Evolutionary conservation across 2,113 vertebrate genomes (phyloP).

Genomic region (Callaeas wilsoni): DNA sequence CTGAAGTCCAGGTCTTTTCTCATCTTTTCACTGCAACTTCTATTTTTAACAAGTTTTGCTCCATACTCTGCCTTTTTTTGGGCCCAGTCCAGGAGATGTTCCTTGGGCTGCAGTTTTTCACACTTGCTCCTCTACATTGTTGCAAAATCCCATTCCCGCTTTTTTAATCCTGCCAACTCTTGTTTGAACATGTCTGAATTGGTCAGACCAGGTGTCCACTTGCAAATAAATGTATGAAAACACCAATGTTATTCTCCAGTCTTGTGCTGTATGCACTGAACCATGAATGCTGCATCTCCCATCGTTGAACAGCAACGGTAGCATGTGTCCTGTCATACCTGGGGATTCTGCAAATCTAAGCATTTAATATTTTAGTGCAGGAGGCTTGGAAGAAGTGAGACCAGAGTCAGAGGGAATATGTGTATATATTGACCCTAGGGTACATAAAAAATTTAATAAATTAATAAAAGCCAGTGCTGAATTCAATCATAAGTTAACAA

Average conservation of each 20-base stretch:
- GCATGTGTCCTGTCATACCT: not conserved
- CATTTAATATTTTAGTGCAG: not conserved
- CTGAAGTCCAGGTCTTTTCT: not conserved
- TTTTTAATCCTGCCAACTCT: not conserved
- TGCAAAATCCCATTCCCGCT: not conserved
- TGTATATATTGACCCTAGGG: not conserved
- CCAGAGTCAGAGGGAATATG: not conserved
- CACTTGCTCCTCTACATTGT: not conserved
- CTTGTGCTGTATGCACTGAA: rapidly evolving
- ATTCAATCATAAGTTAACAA: not conserved
- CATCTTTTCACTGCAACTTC: not conserved
- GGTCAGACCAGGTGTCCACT: not conserved
- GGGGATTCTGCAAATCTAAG: not conserved
- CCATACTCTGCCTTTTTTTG: not conserved
- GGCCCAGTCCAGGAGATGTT: not conserved
- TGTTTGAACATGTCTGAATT: not conserved
- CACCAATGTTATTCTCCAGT: not conserved
- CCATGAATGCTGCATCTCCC: rapidly evolving
- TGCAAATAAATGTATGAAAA: not conserved
- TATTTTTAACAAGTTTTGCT: not conserved
- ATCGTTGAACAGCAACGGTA: rapidly evolving
- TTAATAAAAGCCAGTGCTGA: not conserved
- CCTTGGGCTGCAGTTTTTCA: not conserved
- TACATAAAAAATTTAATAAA: not conserved
- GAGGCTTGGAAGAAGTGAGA: not conserved